Conservation (phyloP, 2,888 invertebrate genomes). For the Noctua pronuba region DNA sequence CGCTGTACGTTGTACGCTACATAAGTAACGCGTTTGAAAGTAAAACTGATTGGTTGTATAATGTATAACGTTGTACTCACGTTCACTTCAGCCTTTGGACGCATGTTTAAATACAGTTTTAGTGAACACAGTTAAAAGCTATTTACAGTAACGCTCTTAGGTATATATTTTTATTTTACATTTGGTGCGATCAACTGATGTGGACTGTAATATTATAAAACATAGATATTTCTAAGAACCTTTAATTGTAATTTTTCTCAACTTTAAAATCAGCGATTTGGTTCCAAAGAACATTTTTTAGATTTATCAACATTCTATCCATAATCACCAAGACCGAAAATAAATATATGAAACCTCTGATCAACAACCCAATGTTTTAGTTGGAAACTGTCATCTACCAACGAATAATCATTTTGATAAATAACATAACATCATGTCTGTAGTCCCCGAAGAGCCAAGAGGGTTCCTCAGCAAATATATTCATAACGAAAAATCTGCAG, state of each 20-base stretch:
- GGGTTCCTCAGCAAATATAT: not conserved
- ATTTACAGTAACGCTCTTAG: constrained; percentile 78
- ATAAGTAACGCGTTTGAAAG: constrained; percentile 60
- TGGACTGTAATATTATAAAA: constrained; percentile 32
- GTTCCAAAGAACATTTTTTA: no score
- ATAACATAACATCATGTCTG: no score
- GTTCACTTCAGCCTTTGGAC: constrained; percentile 93
- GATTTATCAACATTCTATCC: not conserved
- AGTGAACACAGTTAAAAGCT: constrained; percentile 83
- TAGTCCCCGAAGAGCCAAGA: not conserved
- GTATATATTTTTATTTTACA: constrained; percentile 8
- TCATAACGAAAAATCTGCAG: not conserved
- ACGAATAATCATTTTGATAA: not conserved
- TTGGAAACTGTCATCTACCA: not conserved
- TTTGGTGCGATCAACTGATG: constrained; percentile 47
- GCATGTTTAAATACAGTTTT: constrained; percentile 85
- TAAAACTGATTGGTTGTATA: constrained; percentile 68
- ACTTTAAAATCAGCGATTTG: not conserved
- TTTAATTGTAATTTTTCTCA: not conserved
- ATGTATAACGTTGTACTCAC: constrained; percentile 90
- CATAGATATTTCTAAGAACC: not conserved
- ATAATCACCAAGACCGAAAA: not conserved
- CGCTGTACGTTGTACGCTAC: constrained; percentile 35
- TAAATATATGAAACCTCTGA: not conserved
- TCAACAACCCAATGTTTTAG: not conserved